A percentile compares a stretch with the other conserved stretches of the same genome.
These are phyloP conservation scores for Scaptodrosophila lebanonensis DNA, from an alignment of 1,140 invertebrate species.

Conservation along the genomic window DNA sequence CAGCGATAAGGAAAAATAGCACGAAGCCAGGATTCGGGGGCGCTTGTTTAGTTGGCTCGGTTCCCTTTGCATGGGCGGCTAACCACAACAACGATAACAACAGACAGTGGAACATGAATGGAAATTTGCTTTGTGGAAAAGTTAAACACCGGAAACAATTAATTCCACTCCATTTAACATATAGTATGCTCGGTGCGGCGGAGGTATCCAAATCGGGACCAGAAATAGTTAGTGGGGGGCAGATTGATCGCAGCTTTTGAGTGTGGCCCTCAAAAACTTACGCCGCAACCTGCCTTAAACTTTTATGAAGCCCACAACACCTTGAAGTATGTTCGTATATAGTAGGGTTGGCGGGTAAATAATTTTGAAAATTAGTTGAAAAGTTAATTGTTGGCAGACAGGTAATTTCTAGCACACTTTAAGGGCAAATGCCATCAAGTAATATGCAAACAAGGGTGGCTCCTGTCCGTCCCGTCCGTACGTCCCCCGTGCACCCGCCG, in stretches of 20 bases:
- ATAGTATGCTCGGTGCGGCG: constrained; percentile 43
- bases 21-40: constrained; percentile 27
- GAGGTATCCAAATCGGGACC: neutral
- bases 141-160: constrained; percentile 77
- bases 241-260: too few relatives aligned
- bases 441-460: constrained; percentile 73
- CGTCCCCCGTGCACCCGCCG: constrained; percentile 7
- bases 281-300: too few relatives aligned
- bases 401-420: constrained; percentile 75
- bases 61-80: constrained; percentile 13
- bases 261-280: neutral
- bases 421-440: constrained; percentile 64
- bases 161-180: constrained; percentile 77
- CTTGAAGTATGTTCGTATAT: too few relatives aligned
- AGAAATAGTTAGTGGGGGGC: constrained; percentile 1
- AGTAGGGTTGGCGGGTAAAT: constrained; percentile 30
- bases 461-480: neutral
- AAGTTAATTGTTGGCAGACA: constrained; percentile 75
- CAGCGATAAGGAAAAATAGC: constrained; percentile 16
- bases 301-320: too few relatives aligned
- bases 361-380: constrained; percentile 66
- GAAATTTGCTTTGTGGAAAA: constrained; percentile 72
- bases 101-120: constrained; percentile 52
- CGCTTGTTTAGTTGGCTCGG: constrained; percentile 22
- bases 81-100: constrained; percentile 35